Evolutionary conservation across 2,888 invertebrate species (phyloP), one percentile per base, ranked within the genome.

Genomic region (Heliconius ismenius): DNA sequence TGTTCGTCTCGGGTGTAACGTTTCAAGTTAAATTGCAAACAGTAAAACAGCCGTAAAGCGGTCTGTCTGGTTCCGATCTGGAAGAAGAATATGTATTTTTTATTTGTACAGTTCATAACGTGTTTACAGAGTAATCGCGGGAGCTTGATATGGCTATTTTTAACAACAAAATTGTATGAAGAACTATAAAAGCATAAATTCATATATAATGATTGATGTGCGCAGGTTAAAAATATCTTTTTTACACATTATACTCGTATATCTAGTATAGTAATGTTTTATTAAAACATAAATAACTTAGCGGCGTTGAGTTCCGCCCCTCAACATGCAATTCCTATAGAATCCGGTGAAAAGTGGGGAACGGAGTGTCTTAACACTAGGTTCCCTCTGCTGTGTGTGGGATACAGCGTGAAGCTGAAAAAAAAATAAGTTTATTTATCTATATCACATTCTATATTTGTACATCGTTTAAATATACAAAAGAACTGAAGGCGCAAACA

Each of bases 21-120:
- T 86, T 88, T 86, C 86, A 89, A 92, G 91, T 91, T 92, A 90
- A 91, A 93, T 92, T 91, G 92, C 90, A 83, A 90, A 89, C 91
- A 89, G 89, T 91, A 91, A 92, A 91, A 91, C 88, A 84, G 86
- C 87, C 80, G 89, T 92, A 91, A 92, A 91, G 90, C 86, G 86
- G 89, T 88, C 86, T 84, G 87, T 87, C 88, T 86, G 88, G 89
- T 89, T 87, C 82, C 82, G 83, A 84, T 84, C 84, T 83, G 84
- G 84, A 73, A 86, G 82, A 85, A 86, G 82, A 80, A 81, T 79
- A 80, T 81, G 81, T 74, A 78, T 75, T 79, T 76, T 79, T 82
- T 78, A 81, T 80, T 75, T 62, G 73, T 64, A 62, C 75, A 43
- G 70, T 67, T 73, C 74, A 79, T 73, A 76, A 78, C 79, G 73